Evolutionary conservation across 53 echinoderm and acorn worm species (phyloP).

Genomic region (Temnopleurus reevesii): DNA sequence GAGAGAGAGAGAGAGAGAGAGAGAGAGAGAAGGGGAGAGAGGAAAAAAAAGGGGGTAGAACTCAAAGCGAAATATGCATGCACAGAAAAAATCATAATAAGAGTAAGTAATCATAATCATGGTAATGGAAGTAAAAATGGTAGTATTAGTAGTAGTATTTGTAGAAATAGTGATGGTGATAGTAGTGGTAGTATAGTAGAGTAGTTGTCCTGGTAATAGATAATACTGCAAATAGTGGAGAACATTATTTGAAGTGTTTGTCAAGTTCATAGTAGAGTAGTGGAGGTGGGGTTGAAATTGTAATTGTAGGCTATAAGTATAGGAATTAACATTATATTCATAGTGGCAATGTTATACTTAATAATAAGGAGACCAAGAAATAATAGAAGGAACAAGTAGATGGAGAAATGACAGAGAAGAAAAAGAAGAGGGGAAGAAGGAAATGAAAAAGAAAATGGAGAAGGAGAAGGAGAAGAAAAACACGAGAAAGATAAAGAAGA

Average conservation of each 20-base stretch:
- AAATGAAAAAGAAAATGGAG: not conserved
- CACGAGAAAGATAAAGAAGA: not conserved
- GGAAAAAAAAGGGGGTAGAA: no score
- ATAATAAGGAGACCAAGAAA: no score
- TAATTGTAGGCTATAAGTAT: not conserved
- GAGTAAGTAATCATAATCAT: not conserved
- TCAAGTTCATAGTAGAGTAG: not conserved
- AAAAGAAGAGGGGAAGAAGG: no score
- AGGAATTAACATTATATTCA: not conserved
- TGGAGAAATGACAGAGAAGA: no score
- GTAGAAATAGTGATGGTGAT: not conserved
- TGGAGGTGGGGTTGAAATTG: not conserved
- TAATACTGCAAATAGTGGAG: no score
- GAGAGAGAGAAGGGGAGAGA: not conserved
- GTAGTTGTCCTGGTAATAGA: no score
- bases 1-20: not conserved
- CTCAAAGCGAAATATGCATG: no score
- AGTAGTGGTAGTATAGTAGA: slow-evolving; percentile 17
- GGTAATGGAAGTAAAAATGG: not conserved
- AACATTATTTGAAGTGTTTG: not conserved
- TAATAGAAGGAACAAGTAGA: no score
- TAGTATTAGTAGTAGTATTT: slow-evolving; percentile 7
- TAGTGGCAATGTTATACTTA: no score
- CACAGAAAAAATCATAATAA: not conserved
- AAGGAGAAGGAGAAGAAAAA: not conserved